Conservation (phyloP, 2,113 vertebrate species). For the Eclectus roratus region DNA sequence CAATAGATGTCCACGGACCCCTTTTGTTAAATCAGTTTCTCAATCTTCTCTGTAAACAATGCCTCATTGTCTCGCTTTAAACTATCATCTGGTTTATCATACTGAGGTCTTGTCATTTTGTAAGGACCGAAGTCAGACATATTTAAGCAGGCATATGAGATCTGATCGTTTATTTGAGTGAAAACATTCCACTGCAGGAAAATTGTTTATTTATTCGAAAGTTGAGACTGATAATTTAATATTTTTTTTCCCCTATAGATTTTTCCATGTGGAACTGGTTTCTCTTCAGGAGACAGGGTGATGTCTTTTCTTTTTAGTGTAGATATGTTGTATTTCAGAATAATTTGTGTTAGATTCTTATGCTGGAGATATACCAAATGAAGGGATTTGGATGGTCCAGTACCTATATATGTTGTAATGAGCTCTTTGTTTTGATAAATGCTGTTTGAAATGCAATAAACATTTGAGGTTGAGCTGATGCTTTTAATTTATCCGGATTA, state of each 20-base stretch:
- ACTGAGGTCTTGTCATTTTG: slow-evolving; percentile 63
- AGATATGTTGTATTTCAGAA: background rate
- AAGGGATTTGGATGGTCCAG: slow-evolving; percentile 1
- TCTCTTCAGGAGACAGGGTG: slow-evolving; percentile 21
- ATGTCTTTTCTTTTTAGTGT: background rate
- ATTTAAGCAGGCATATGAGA: slow-evolving; percentile 64
- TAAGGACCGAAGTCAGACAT: slow-evolving; percentile 57
- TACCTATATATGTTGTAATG: slow-evolving; percentile 6
- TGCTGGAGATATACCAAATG: background rate
- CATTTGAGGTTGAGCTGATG: background rate
- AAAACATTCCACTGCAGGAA: slow-evolving; percentile 51
- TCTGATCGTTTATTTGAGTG: slow-evolving; percentile 59
- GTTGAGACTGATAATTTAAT: slow-evolving; percentile 16
- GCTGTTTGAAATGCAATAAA: slow-evolving; percentile 19
- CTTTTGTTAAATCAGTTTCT: slow-evolving; percentile 72
- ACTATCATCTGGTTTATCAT: slow-evolving; percentile 65
- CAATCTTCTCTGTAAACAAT: slow-evolving; percentile 76
- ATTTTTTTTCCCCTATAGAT: background rate
- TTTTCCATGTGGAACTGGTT: slow-evolving; percentile 57
- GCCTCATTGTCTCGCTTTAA: slow-evolving; percentile 66
- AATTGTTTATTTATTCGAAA: slow-evolving; percentile 67
- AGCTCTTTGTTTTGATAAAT: slow-evolving; percentile 41
- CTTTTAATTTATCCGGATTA: slow-evolving; percentile 5
- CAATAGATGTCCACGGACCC: slow-evolving; percentile 66
- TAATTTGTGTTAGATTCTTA: slow-evolving; percentile 12